Percentiles rank a stretch among this genome's conserved stretches.
Evolutionary conservation across 2,113 vertebrate species (phyloP).

Genomic region (Campylomormyrus numenius): DNA sequence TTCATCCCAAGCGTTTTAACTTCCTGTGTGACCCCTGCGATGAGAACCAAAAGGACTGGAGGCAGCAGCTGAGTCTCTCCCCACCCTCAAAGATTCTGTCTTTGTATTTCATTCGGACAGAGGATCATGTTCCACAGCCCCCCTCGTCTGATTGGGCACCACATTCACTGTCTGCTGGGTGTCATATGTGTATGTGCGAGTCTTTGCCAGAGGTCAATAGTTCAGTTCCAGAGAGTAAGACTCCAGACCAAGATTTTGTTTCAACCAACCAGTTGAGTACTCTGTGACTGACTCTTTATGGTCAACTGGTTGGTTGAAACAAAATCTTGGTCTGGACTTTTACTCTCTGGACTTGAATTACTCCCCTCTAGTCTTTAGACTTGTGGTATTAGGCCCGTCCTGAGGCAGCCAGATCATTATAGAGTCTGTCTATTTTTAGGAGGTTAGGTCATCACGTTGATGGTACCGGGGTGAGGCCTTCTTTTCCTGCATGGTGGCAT

Average conservation of each 20-base stretch:
- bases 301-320: neutral
- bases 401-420: neutral
- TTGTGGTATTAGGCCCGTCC: neutral
- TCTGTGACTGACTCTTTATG: constrained; percentile 10
- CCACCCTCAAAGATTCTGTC: neutral
- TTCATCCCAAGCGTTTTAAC: neutral
- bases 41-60: neutral
- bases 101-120: neutral
- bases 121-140: neutral
- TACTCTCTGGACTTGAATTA: neutral
- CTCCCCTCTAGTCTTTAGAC: neutral
- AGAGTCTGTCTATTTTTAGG: neutral
- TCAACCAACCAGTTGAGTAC: neutral
- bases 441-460: neutral
- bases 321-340: neutral
- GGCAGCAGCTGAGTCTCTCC: neutral
- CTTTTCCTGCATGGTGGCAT: neutral
- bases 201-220: neutral
- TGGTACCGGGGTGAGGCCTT: neutral
- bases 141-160: neutral
- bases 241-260: neutral
- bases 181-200: neutral
- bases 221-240: neutral
- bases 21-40: neutral
- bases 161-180: neutral